phyloP scores from a whole-genome alignment of 2,888 invertebrate genomes.

The Melinopterus prodromus region DNA sequence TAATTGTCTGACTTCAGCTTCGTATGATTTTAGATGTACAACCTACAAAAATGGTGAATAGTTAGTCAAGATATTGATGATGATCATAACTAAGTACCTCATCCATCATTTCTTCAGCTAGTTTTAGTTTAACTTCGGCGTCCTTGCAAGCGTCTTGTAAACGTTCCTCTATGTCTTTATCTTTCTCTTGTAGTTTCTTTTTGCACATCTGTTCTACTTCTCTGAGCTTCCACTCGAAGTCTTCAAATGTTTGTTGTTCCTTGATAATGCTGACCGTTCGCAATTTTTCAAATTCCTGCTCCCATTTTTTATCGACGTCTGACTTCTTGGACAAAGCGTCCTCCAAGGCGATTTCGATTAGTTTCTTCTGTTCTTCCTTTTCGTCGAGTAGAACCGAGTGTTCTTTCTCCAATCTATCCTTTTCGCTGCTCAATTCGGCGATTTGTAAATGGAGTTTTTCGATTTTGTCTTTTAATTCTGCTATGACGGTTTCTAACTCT shows the following conservation, averaged over 20 bases:
- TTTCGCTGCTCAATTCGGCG: conserved; percentile 61
- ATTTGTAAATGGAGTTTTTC: conserved; percentile 63
- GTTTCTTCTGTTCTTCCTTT: conserved; percentile 62
- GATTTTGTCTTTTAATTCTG: conserved; percentile 62
- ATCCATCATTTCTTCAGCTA: conserved; percentile 57
- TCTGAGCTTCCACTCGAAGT: conserved; percentile 86
- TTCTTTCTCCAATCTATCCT: conserved; percentile 59
- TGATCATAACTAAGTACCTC: conserved; percentile 47
- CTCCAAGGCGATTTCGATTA: conserved; percentile 67
- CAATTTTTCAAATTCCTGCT: conserved; percentile 73
- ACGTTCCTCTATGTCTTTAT: conserved; percentile 66
- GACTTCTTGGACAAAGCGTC: conserved; percentile 69
- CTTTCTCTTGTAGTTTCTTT: conserved; percentile 68
- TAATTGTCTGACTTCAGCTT: conserved; percentile 66
- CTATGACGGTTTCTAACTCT: conserved; percentile 61
- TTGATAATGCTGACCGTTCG: conserved; percentile 73
- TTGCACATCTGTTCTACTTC: conserved; percentile 78
- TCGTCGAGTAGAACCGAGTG: conserved; percentile 56
- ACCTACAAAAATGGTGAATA: conserved; percentile 51
- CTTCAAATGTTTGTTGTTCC: conserved; percentile 77
- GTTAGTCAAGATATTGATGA: no score
- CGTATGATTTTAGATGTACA: conserved; percentile 64
- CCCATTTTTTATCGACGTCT: conserved; percentile 68
- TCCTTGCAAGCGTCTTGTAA: conserved; percentile 58
- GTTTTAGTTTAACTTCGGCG: conserved; percentile 56